Evolutionary conservation across 2,888 invertebrate genomes (phyloP).

Genomic region (Drosophila mettleri): DNA sequence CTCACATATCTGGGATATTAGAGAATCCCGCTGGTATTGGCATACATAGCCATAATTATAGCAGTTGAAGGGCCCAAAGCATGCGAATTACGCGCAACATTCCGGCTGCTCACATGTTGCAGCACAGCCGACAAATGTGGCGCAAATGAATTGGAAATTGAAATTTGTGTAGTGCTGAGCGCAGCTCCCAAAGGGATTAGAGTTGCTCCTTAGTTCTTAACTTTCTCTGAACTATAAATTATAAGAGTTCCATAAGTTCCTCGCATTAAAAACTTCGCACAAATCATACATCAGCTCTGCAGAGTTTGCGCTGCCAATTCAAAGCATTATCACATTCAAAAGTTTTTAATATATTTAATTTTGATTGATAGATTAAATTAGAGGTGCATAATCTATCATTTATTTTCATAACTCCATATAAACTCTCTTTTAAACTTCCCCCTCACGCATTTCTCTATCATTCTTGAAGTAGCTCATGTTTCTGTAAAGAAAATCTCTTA

Average conservation of each 20-base stretch:
- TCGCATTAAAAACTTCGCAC: too few species aligned
- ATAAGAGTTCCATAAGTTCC: background rate
- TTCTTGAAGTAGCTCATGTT: too few species aligned
- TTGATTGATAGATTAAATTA: background rate
- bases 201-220: background rate
- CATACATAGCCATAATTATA: slow-evolving; percentile 63
- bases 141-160: background rate
- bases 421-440: background rate
- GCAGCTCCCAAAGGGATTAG: too few species aligned
- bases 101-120: background rate
- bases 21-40: slow-evolving; percentile 58
- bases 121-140: slow-evolving; percentile 47
- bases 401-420: background rate
- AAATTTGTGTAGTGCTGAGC: background rate
- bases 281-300: background rate
- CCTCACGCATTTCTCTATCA: background rate
- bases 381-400: background rate
- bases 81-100: slow-evolving; percentile 61
- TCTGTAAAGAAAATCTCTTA: background rate
- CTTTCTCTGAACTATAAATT: background rate
- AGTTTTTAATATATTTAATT: background rate
- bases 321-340: background rate
- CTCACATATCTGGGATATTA: slow-evolving; percentile 37
- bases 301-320: background rate
- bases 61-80: slow-evolving; percentile 59